Evolutionary conservation across 1,140 invertebrate species (phyloP).

Genomic region (Bombus terrestris): DNA sequence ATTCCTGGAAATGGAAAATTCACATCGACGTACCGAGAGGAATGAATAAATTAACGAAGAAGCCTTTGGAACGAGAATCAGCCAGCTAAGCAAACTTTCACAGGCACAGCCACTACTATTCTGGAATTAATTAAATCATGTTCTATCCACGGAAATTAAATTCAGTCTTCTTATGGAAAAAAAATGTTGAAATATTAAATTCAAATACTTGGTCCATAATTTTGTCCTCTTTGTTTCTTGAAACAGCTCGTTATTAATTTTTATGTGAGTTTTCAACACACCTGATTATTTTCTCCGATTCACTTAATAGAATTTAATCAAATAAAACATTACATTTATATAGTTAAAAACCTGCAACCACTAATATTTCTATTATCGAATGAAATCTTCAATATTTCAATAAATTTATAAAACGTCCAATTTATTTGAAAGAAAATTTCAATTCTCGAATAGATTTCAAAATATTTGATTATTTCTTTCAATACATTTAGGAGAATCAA

Average conservation of each 20-base stretch:
- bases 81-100: neutral
- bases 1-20: neutral
- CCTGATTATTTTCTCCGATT: neutral
- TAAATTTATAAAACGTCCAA: too few relatives aligned
- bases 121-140: slow-evolving; percentile 1
- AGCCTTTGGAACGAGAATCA: neutral
- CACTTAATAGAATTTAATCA: neutral
- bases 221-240: neutral
- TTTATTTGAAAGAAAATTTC: too few relatives aligned
- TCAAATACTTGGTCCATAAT: neutral
- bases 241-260: neutral
- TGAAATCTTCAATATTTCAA: accelerated
- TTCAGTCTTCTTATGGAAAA: neutral
- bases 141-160: neutral
- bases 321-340: neutral
- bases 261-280: neutral
- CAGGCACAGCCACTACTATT: neutral
- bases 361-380: neutral
- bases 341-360: too few relatives aligned
- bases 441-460: too few relatives aligned
- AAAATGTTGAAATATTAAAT: neutral
- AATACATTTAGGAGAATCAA: too few relatives aligned
- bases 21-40: neutral
- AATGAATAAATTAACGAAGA: neutral
- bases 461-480: too few relatives aligned